Base-by-base conservation (phyloP, 2,797 vertebrate species). In the Antrozous pallidus region DNA sequence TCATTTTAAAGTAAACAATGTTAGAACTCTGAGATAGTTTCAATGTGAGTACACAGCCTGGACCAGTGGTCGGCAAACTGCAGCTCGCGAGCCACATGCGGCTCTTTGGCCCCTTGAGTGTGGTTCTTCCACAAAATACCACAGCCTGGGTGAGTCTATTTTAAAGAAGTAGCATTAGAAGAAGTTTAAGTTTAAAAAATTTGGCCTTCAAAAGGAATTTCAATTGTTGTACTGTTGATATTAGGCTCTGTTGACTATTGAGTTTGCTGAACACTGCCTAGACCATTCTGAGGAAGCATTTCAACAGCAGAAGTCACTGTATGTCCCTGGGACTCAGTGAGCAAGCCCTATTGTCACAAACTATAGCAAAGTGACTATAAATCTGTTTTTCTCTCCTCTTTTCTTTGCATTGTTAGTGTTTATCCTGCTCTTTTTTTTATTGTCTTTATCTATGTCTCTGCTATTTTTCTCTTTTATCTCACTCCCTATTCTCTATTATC, bases 351-450 rank as follows among this genome's bases (percentile, higher is more conserved):
- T 5, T 69, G 36, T 63, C 11, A n/a, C 42, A 42, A 74, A n/a
- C 20, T 61, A 18, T 2, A 54, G 1, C 73, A 61, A 58, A 69
- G 56, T 2, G 42, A 4, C 2, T 10, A 38, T 4, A n/a, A 17
- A 8, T 24, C 14, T 47, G 0, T 14, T 58, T 38, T 33, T n/a
- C 33, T 47, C 3, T 63, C 45, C 9, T 63, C n/a, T 8, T 0
- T 61, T 49, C 20, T 51, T 87, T 7, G 58, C 12, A 8, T 26
- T 12, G 28, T n/a, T 54, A 5, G 31, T 67, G 12, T 45, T 79
- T 45, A 58, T 13, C 18, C 8, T 20, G 14, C 20, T 47, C 9
- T 22, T 0, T 47, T 77, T 54, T 1, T 47, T 77, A 6, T 26
- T 14, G 38, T 17, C 31, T 40, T 58, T 18, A 22, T 42, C 8